Evolutionary conservation across 2,888 invertebrate genomes (phyloP).

Genomic region (Allygus modestus): DNA sequence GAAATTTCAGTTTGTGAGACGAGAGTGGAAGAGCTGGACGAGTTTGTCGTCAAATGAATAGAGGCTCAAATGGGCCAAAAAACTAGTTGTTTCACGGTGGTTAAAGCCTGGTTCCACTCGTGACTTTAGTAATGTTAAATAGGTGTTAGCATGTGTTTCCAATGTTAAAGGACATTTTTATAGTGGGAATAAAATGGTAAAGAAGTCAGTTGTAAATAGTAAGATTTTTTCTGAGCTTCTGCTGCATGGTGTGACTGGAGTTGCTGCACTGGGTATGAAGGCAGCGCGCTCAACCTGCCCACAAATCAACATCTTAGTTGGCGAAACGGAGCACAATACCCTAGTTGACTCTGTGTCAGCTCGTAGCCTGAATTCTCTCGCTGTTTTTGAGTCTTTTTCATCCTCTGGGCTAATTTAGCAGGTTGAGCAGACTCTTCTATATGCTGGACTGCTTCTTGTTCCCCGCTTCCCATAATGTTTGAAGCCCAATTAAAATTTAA

Average conservation of each 20-base stretch:
- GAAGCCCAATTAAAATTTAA: slow-evolving; percentile 25
- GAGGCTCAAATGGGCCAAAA: neutral
- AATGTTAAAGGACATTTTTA: neutral
- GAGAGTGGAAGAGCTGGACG: too few species aligned
- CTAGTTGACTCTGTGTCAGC: slow-evolving; percentile 19
- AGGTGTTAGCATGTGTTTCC: too few species aligned
- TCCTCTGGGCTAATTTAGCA: neutral
- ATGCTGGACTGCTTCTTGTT: neutral
- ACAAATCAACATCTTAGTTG: neutral
- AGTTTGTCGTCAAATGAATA: too few species aligned
- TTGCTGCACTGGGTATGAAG: neutral
- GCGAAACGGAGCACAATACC: neutral
- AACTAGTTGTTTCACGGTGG: neutral
- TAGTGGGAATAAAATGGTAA: neutral
- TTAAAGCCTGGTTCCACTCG: neutral
- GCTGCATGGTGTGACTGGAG: neutral
- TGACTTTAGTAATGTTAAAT: neutral
- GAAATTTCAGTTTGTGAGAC: too few species aligned
- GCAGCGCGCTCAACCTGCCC: slow-evolving; percentile 5
- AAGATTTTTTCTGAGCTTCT: neutral
- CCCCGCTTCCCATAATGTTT: neutral
- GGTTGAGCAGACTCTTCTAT: neutral
- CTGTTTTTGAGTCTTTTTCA: neutral
- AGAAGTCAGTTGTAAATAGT: neutral
- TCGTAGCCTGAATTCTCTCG: neutral